phyloP scores from a whole-genome alignment of 2,888 invertebrate species.

The Furcula furcula region DNA sequence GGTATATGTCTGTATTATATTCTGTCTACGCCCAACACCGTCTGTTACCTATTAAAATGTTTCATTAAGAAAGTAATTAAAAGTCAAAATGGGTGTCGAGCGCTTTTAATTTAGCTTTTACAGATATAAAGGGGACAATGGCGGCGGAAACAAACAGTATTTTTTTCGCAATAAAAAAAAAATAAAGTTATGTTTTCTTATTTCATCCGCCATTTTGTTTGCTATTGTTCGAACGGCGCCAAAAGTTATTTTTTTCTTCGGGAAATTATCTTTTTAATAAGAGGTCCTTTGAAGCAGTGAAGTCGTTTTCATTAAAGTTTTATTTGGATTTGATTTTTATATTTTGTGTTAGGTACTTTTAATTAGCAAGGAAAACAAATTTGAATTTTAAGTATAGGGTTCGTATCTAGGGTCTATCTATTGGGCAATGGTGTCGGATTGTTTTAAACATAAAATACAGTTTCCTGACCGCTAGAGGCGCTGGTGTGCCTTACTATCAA shows the following conservation, averaged over 20 bases:
- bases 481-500: no score
- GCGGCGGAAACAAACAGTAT: conserved; percentile 28
- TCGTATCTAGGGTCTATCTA: no score
- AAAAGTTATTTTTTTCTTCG: neutral
- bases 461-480: no score
- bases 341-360: neutral
- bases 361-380: no score
- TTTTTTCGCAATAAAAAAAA: conserved; percentile 23
- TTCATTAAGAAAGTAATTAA: conserved; percentile 53
- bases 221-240: conserved; percentile 8
- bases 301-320: conserved; percentile 1
- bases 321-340: neutral
- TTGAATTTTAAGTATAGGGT: no score
- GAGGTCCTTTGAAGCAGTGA: neutral
- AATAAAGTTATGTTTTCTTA: conserved; percentile 15
- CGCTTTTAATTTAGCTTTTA: conserved; percentile 36
- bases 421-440: no score
- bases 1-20: no score
- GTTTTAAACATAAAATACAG: no score
- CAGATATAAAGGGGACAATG: conserved; percentile 31
- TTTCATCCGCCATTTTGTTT: conserved; percentile 4
- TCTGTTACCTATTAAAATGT: conserved; percentile 41
- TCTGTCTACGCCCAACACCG: no score
- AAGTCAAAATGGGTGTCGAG: conserved; percentile 37
- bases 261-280: conserved; percentile 4